Evolutionary conservation across 2,888 invertebrate genomes (phyloP), one percentile per base, ranked within the genome.

Genomic region (Macrophya annulata): DNA sequence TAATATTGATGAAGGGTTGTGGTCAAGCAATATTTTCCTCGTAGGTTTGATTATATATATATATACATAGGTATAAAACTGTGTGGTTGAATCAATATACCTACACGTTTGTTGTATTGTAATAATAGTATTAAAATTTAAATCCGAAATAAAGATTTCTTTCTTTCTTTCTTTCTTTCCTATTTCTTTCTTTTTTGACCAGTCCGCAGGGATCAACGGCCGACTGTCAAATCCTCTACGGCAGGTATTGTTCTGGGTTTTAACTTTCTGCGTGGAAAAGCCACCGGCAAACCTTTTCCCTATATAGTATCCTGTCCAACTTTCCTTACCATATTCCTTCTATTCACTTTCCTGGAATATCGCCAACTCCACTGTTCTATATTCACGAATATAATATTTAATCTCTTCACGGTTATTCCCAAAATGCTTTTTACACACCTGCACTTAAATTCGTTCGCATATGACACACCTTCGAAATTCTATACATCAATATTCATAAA

Each of bases 211-310:
- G 72, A 74, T 43, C 45, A 10, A 74, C 45, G 12, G 25, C 72
- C 72, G 25, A 43, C 45, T 74, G 72, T 74, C 72, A 74, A 74
- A 74, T 74, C 72, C 72, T 74, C 43, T 74, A 21, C n/a, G 45
- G 45, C 72, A 74, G 72, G 72, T 74, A 74, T 74, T 74, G 72
- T 74, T 74, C 72, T 74, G 43, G 72, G 72, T 74, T 74, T 45
- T 74, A 74, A 74, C 43, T 74, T 74, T 45, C 72, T 74, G 72
- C 72, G 72, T 45, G 72, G 72, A 74, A 74, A 74, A 74, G 72
- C 72, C 72, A 17, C 45, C 72, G 72, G 45, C 72, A 45, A 45
- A 74, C 45, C 72, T 74, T 74, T 74, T 43, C 25, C 43, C 31
- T 68, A n/a, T n/a, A n/a, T n/a, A n/a, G n/a, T 37, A 68, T 37